A percentile compares a stretch with the other conserved stretches of the same genome.
Evolutionary conservation across 2,888 invertebrate species (phyloP).

Genomic region (Didymodactylos carnosus): DNA sequence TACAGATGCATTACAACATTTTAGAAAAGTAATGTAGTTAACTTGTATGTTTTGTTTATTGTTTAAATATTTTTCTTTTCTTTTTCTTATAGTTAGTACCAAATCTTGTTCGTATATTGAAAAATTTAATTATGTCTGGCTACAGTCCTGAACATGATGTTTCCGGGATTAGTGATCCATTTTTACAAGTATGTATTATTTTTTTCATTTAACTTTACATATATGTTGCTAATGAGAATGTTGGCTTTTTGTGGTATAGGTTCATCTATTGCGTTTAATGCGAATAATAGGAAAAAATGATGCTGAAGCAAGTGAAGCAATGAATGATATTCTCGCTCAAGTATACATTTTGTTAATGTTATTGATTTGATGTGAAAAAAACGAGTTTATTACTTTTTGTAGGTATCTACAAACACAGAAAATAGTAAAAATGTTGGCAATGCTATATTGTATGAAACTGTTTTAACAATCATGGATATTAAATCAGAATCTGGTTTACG

Average conservation of each 20-base stretch:
- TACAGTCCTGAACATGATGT: conserved; percentile 99
- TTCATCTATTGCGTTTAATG: conserved; percentile 49
- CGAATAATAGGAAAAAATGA: conserved; percentile 87
- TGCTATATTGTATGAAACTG: conserved; percentile 98
- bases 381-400: too few species aligned
- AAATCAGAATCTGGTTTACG: conserved; percentile 80
- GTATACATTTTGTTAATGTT: conserved; percentile 37
- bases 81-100: conserved; percentile 64
- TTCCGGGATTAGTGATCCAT: conserved; percentile 95
- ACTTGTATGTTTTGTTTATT: background rate
- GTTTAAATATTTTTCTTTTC: background rate
- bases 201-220: background rate
- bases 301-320: conserved; percentile 86
- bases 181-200: conserved; percentile 62
- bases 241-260: too few species aligned
- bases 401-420: conserved; percentile 91
- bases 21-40: conserved; percentile 66
- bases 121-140: conserved; percentile 89
- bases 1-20: conserved; percentile 84
- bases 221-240: too few species aligned
- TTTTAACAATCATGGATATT: conserved; percentile 97
- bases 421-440: conserved; percentile 99
- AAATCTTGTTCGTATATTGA: conserved; percentile 86
- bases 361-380: too few species aligned
- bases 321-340: conserved; percentile 96